These are phyloP conservation scores for Aphrophora alni DNA, from an alignment of 2,888 invertebrate species.

Conservation along the genomic window DNA sequence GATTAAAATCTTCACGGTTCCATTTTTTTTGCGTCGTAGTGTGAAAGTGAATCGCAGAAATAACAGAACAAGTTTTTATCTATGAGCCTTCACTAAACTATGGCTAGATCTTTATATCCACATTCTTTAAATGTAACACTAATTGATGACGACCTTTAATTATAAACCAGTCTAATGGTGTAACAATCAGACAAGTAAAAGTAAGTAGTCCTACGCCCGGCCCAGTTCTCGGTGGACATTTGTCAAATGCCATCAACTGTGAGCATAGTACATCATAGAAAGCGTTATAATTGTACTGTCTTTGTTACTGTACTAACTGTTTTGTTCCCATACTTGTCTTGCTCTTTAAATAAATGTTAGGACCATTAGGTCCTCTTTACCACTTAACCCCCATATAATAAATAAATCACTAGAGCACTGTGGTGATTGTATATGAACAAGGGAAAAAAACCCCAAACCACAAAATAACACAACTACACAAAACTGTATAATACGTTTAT, in stretches of 20 bases:
- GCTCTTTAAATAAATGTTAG: too few species aligned
- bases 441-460: too few species aligned
- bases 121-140: background rate
- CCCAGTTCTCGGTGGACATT: background rate
- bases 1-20: too few species aligned
- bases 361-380: too few species aligned
- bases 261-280: background rate
- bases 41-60: too few species aligned
- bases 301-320: background rate
- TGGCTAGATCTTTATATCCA: background rate
- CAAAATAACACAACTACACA: too few species aligned
- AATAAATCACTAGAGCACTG: too few species aligned
- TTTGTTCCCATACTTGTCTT: background rate
- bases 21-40: too few species aligned
- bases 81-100: background rate
- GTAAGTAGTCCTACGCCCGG: background rate
- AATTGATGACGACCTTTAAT: background rate
- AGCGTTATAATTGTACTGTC: background rate
- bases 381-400: too few species aligned
- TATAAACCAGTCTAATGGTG: background rate
- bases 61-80: too few species aligned
- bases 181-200: background rate
- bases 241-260: background rate
- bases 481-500: too few species aligned
- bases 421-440: too few species aligned